phyloP scores from a whole-genome alignment of 1,140 invertebrate genomes.

The Prorops nasuta region DNA sequence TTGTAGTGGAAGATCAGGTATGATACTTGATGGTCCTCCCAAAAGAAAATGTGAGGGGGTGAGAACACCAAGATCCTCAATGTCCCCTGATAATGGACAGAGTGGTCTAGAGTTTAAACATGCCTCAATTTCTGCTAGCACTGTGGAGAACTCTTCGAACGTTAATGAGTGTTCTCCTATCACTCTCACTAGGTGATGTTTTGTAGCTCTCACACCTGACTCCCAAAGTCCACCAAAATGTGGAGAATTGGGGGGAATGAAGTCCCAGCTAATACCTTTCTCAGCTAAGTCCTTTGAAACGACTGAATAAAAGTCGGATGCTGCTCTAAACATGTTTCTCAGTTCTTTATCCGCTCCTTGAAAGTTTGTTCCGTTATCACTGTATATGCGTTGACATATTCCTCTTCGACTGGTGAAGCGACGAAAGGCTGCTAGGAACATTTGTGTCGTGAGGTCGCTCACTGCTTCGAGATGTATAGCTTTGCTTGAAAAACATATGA shows the following conservation, averaged over 20 bases:
- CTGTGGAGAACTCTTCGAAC: neutral
- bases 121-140: neutral
- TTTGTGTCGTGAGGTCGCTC: neutral
- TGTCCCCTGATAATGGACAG: neutral
- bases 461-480: neutral
- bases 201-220: neutral
- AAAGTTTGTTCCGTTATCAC: neutral
- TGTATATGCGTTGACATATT: neutral
- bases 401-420: neutral
- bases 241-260: neutral
- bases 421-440: too few relatives aligned
- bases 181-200: neutral
- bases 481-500: neutral
- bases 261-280: neutral
- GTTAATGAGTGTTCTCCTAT: neutral
- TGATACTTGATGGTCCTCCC: neutral
- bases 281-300: neutral
- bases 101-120: neutral
- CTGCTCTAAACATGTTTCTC: neutral
- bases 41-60: neutral
- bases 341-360: neutral
- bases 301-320: neutral
- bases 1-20: neutral
- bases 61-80: neutral
- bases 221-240: neutral